Base-by-base conservation (phyloP, 2,888 invertebrate genomes). In the Rhamphomyia laevipes region DNA sequence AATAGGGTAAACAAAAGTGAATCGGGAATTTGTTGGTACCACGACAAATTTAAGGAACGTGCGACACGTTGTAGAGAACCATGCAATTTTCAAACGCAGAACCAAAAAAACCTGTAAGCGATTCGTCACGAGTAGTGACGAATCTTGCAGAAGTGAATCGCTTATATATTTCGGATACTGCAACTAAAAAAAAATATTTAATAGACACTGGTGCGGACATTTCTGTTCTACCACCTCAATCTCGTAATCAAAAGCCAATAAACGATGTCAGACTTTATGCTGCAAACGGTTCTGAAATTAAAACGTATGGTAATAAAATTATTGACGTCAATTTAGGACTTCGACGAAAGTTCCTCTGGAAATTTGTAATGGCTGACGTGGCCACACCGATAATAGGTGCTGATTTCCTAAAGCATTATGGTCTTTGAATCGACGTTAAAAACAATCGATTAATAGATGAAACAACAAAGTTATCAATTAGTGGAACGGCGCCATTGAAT, bases 191-290 rank as follows among this genome's bases (percentile, higher is more conserved):
- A n/a, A 46, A 35, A 13, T 45, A 45, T 27, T 13, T 43, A 4
- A 43, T 48, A 15, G 48, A 51, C 18, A 42, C 38, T 35, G 48
- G 51, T 16, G 53, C 53, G n/a, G 55, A 53, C 27, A 40, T 49
- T 30, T 55, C 53, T n/a, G 53, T 52, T 1, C 13, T 54, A 16
- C 49, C 52, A 6, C 43, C 48, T 11, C 33, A 21, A 1, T 31
- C 43, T 40, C 35, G 18, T 11, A 47, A 46, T 12, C n/a, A 30
- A n/a, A 47, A 35, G 18, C 21, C 31, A n/a, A 4, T 11, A 1
- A 43, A 38, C 1, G 38, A 43, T n/a, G 17, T 38, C 35, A 40
- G n/a, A 17, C 13, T 45, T 21, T 47, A 42, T 40, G 49, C 47
- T 6, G 49, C 47, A 11, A 52, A 52, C 23, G 47, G 47, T 18